These are phyloP conservation scores for Nematopogon swammerdamellus DNA, from an alignment of 2,888 invertebrate genomes.

Conservation along the genomic window DNA sequence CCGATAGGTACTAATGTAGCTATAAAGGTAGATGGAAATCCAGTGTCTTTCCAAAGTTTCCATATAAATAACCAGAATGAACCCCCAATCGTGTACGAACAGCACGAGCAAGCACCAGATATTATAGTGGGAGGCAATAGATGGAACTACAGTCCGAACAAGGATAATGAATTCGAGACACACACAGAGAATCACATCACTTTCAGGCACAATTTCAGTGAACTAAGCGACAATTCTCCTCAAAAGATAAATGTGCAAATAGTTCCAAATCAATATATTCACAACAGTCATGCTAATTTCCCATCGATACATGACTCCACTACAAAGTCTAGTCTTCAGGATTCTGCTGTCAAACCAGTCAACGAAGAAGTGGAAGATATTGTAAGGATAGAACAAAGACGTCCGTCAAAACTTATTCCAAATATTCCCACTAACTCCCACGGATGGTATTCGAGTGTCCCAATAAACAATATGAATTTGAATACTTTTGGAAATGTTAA, in stretches of 20 bases:
- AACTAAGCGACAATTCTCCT: slow-evolving; percentile 11
- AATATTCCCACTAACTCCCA: slow-evolving; percentile 43
- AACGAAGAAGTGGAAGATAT: slow-evolving; percentile 23
- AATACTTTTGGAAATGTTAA: slow-evolving; percentile 27
- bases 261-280: neutral
- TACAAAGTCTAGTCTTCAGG: slow-evolving; percentile 13
- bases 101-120: slow-evolving; percentile 21
- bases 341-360: slow-evolving; percentile 20
- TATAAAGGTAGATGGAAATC: slow-evolving; percentile 42
- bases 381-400: slow-evolving; percentile 22
- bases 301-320: slow-evolving; percentile 36
- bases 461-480: slow-evolving; percentile 21
- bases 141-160: slow-evolving; percentile 32
- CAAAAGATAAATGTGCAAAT: slow-evolving; percentile 1
- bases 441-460: slow-evolving; percentile 43
- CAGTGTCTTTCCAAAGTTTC: slow-evolving; percentile 26
- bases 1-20: slow-evolving; percentile 51
- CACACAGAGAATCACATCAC: neutral
- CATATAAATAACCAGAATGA: slow-evolving; percentile 26
- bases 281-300: slow-evolving; percentile 50
- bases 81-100: slow-evolving; percentile 20
- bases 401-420: slow-evolving; percentile 34
- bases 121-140: slow-evolving; percentile 29
- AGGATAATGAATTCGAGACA: neutral
- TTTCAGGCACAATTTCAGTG: slow-evolving; percentile 2